Evolutionary conservation across 2,113 vertebrate genomes (phyloP).

Genomic region (Psittacus erithacus): DNA sequence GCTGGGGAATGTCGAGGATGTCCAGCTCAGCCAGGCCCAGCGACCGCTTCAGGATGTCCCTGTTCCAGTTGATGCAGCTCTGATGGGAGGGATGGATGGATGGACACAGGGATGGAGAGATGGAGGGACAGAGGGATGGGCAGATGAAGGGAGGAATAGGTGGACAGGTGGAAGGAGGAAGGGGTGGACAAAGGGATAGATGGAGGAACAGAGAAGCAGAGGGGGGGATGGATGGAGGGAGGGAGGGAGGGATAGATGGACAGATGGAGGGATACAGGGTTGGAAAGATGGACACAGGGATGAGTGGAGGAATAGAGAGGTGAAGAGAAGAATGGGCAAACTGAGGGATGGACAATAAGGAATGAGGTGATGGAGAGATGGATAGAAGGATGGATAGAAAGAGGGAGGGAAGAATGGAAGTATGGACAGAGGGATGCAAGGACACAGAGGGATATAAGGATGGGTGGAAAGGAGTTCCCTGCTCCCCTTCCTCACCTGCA

Average conservation of each 20-base stretch:
- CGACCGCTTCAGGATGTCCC: conserved; percentile 82
- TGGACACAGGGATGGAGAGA: fast-evolving
- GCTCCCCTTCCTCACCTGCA: conserved; percentile 70
- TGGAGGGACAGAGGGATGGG: fast-evolving
- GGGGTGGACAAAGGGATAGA: too few relatives aligned
- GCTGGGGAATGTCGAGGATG: conserved; percentile 89
- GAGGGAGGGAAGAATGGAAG: background rate
- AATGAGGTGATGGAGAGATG: fast-evolving
- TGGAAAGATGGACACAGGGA: background rate
- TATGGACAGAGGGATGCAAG: background rate
- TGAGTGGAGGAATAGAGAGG: too few relatives aligned
- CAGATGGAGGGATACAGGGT: fast-evolving
- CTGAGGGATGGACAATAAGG: background rate
- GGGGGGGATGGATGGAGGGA: too few relatives aligned
- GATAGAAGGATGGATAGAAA: background rate
- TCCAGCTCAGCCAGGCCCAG: conserved; percentile 83
- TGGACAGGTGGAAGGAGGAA: background rate
- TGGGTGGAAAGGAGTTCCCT: background rate
- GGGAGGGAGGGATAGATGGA: too few relatives aligned
- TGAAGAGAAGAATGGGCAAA: too few relatives aligned
- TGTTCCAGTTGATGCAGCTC: conserved; percentile 89
- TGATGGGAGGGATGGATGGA: background rate
- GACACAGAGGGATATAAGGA: too few relatives aligned
- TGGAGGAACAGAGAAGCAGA: fast-evolving
- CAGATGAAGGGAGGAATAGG: too few relatives aligned